Evolutionary conservation across 2,888 invertebrate species (phyloP), one percentile per base, ranked within the genome.

Genomic region (Macropis europaea): DNA sequence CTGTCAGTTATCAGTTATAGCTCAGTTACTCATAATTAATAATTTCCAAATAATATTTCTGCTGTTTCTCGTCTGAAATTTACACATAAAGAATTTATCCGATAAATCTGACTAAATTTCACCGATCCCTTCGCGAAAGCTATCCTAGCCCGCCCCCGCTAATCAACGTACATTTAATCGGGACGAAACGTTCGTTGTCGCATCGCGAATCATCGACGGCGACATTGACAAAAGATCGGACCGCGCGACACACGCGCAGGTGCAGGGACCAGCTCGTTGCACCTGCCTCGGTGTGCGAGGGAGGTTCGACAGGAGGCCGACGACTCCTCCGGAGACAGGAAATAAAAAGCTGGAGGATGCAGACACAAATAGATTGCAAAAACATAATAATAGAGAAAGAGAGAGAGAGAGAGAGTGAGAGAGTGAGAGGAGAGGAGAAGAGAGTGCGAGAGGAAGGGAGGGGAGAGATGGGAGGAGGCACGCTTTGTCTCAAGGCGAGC

Each of bases 291-390:
- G 47, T 26, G 60, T 63, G 77, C 72, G 77, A 67, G 75, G 77
- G 79, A 74, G 76, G 69, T 73, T 73, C 45, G 71, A 57, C 53
- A 45, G 68, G 73, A 78, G 79, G 79, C 69, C 76, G 77, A 69
- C 62, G 68, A 76, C 71, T 71, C 38, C 68, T 56, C 30, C 60
- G 42, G 61, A 45, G 67, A 59, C 6, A 32, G 26, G 36, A 60
- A 60, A 77, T 64, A 81, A 77, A 77, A 77, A 76, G 67, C 75
- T 57, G 66, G 47, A 71, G 77, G 82, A 83, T 81, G 88, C 88
- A 89, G 89, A 89, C 89, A 89, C 88, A 89, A 89, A 89, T 89
- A 89, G 88, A 89, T 89, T 83, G 87, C 86, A 86, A 89, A 87
- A 89, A 89, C 87, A 88, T 89, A 89, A 89, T 89, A 89, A 90